phyloP scores from a whole-genome alignment of 2,113 vertebrate species.

The Proterorhinus semilunaris region DNA sequence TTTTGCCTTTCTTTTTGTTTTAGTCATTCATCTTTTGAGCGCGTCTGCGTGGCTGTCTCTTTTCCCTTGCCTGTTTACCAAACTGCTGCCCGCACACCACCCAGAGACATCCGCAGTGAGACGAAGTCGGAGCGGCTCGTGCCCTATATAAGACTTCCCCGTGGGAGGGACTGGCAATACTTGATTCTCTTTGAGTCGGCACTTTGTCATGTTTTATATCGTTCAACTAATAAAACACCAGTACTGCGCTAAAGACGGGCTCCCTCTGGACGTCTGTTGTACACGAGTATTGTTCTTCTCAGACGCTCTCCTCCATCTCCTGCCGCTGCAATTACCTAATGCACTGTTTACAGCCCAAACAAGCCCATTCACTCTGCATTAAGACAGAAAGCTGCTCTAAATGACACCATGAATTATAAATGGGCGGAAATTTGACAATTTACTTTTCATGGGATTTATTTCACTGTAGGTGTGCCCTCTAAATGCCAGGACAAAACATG shows the following conservation, averaged over 20 bases:
- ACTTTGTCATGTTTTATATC: constrained; percentile 80
- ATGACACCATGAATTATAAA: constrained; percentile 4
- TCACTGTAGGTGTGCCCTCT: not conserved
- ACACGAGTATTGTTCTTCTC: constrained; percentile 65
- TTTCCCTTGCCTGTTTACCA: constrained; percentile 22
- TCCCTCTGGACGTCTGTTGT: constrained; percentile 70
- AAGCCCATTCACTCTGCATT: constrained; percentile 22
- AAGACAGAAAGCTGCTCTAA: constrained; percentile 18
- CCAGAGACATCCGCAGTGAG: constrained; percentile 12
- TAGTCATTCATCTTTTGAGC: not conserved
- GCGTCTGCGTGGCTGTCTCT: not conserved
- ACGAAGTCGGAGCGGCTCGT: constrained; percentile 45
- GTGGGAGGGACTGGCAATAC: constrained; percentile 66
- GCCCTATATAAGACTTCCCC: constrained; percentile 71
- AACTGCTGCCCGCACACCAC: constrained; percentile 7
- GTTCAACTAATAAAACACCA: constrained; percentile 75
- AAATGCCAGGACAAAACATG: not conserved
- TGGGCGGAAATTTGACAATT: not conserved
- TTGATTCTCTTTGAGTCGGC: constrained; percentile 73
- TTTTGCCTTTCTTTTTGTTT: not conserved
- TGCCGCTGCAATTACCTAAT: constrained; percentile 44
- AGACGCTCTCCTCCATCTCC: constrained; percentile 44
- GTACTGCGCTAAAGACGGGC: constrained; percentile 69
- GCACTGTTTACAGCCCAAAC: constrained; percentile 48
- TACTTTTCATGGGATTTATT: constrained; percentile 6